Conservation (phyloP, 2,797 vertebrate genomes). For the Coregonus sp. region DNA sequence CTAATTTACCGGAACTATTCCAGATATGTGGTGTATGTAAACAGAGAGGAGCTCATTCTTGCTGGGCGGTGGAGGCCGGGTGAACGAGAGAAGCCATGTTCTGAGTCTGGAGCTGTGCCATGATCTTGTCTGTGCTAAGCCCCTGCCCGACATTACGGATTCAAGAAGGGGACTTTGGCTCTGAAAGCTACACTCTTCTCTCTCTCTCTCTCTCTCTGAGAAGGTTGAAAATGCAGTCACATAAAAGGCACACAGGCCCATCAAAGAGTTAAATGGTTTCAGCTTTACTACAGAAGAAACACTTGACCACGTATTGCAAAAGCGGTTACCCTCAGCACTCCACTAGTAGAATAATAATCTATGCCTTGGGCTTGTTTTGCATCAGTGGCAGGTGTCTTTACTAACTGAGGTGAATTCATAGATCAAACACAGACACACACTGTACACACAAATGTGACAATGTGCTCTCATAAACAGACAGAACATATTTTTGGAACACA, state of each 20-base stretch:
- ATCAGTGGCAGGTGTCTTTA: constrained; percentile 47
- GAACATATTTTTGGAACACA: neutral
- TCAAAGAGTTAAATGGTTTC: constrained; percentile 62
- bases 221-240: constrained; percentile 17
- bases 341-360: constrained; percentile 47
- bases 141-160: neutral
- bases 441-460: neutral
- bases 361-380: constrained; percentile 32
- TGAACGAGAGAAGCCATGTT: constrained; percentile 2
- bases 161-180: too few species aligned
- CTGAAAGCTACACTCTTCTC: constrained; percentile 2
- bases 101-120: neutral
- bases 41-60: neutral
- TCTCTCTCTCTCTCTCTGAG: constrained; percentile 25
- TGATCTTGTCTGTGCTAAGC: neutral
- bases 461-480: constrained; percentile 1
- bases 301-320: constrained; percentile 56
- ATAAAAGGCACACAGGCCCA: constrained; percentile 37
- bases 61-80: neutral
- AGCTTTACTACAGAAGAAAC: constrained; percentile 69
- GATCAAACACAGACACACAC: neutral
- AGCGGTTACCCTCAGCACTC: constrained; percentile 63
- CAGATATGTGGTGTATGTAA: constrained; percentile 6
- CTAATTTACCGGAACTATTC: constrained; percentile 8
- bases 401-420: constrained; percentile 24